phyloP scores from a whole-genome alignment of 2,113 vertebrate species.

The Petaurus breviceps region DNA sequence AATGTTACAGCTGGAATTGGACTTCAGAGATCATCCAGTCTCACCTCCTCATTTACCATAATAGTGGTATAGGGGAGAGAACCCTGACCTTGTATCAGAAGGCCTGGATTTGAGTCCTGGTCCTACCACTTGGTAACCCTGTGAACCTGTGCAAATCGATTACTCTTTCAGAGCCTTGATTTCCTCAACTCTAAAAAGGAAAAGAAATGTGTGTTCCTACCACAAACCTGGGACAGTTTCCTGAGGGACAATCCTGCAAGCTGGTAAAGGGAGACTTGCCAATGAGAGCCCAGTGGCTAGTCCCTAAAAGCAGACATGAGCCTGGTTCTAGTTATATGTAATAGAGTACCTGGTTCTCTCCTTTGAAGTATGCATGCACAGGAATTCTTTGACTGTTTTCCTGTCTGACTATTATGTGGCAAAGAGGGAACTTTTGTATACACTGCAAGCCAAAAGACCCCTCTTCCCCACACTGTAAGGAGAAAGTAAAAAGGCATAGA shows the following conservation, averaged over 20 bases:
- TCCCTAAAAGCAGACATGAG: not conserved
- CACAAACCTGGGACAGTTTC: not conserved
- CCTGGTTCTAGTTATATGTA: not conserved
- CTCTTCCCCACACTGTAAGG: not conserved
- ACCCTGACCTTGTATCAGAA: not conserved
- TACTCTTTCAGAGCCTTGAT: not conserved
- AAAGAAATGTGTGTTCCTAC: not conserved
- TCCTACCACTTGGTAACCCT: not conserved
- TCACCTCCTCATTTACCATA: not conserved
- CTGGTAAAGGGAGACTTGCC: not conserved
- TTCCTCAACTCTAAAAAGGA: not conserved
- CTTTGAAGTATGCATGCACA: not conserved
- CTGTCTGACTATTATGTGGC: not conserved
- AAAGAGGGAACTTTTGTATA: not conserved
- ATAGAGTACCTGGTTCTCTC: not conserved
- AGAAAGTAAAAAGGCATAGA: not conserved
- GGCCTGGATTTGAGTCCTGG: not conserved
- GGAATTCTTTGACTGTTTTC: not conserved
- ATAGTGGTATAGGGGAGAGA: not conserved
- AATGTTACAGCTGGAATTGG: constrained; percentile 6
- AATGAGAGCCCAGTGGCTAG: not conserved
- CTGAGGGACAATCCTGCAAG: not conserved
- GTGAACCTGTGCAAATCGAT: not conserved
- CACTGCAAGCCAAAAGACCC: not conserved
- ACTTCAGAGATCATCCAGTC: constrained; percentile 8